Conservation (phyloP, 2,113 vertebrate species). For the Scortum barcoo region DNA sequence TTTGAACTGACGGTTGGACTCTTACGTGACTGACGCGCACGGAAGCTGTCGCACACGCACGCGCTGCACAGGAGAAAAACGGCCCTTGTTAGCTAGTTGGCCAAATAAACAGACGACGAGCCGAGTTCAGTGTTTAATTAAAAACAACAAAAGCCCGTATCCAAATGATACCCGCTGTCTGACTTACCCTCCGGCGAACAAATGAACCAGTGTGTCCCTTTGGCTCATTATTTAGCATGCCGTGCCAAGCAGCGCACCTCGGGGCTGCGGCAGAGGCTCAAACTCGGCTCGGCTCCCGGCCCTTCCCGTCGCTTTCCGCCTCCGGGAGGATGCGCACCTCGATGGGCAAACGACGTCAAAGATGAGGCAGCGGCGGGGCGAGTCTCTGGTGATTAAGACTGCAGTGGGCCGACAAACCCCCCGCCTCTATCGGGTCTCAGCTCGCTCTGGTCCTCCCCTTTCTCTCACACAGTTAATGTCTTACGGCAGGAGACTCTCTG, state of each 20-base stretch:
- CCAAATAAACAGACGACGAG: background rate
- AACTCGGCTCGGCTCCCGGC: conserved; percentile 31
- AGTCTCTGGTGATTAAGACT: conserved; percentile 67
- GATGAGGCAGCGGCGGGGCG: conserved; percentile 40
- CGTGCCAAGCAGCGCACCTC: conserved; percentile 75
- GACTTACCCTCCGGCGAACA: conserved; percentile 95
- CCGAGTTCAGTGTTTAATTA: background rate
- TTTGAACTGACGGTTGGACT: background rate
- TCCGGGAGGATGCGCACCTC: conserved; percentile 46
- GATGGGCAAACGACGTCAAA: conserved; percentile 41
- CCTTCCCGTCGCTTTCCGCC: conserved; percentile 30
- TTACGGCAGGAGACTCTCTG: background rate
- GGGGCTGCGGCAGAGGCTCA: conserved; percentile 54
- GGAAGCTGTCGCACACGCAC: conserved; percentile 12
- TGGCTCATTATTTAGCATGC: conserved; percentile 94
- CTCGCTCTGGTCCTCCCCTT: conserved; percentile 4
- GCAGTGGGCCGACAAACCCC: conserved; percentile 63
- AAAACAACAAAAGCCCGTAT: background rate
- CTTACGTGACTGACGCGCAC: conserved; percentile 13
- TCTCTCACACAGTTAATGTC: background rate
- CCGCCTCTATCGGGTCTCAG: conserved; percentile 2
- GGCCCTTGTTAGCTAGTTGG: background rate
- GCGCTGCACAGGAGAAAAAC: conserved; percentile 2
- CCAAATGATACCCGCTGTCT: background rate
- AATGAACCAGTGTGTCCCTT: conserved; percentile 95